Conservation (phyloP, 2,888 invertebrate genomes). For the Drosophila subsilvestris region DNA sequence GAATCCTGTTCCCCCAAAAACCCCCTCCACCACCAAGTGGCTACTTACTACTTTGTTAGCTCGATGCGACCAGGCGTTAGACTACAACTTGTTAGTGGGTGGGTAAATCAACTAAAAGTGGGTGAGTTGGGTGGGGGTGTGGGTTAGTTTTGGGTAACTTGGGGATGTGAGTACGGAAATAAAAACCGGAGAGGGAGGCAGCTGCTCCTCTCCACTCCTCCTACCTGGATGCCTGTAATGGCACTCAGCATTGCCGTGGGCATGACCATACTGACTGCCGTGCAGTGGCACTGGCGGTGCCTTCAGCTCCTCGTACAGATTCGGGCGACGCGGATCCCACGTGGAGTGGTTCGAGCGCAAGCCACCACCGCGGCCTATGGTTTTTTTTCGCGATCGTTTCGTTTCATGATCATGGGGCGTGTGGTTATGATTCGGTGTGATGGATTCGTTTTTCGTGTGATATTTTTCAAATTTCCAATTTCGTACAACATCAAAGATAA, state of each 20-base stretch:
- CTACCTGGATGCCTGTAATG: conserved; percentile 84
- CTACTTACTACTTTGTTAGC: conserved; percentile 65
- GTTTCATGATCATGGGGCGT: conserved; percentile 34
- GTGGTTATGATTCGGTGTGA: conserved; percentile 24
- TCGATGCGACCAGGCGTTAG: conserved; percentile 52
- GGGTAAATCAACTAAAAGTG: conserved; percentile 27
- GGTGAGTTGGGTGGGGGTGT: background rate
- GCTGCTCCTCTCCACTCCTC: conserved; percentile 37
- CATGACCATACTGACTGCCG: conserved; percentile 81
- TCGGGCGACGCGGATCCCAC: conserved; percentile 95
- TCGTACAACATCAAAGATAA: conserved; percentile 70
- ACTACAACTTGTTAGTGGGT: conserved; percentile 54
- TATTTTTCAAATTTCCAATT: conserved; percentile 69
- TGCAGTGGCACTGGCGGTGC: conserved; percentile 86
- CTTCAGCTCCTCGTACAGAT: conserved; percentile 93
- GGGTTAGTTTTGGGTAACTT: conserved; percentile 5
- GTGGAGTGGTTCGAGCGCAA: conserved; percentile 88
- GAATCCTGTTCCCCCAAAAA: conserved; percentile 18
- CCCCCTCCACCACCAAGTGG: background rate
- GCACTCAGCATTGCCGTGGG: conserved; percentile 81
- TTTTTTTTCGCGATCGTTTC: background rate
- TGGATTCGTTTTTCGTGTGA: conserved; percentile 31
- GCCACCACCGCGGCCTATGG: conserved; percentile 82
- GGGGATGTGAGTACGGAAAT: conserved; percentile 23
- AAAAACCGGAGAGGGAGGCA: conserved; percentile 37